A percentile compares a stretch with the other conserved stretches of the same genome.
Evolutionary conservation across 1,140 invertebrate genomes (phyloP).

Genomic region (Lucilia sericata): DNA sequence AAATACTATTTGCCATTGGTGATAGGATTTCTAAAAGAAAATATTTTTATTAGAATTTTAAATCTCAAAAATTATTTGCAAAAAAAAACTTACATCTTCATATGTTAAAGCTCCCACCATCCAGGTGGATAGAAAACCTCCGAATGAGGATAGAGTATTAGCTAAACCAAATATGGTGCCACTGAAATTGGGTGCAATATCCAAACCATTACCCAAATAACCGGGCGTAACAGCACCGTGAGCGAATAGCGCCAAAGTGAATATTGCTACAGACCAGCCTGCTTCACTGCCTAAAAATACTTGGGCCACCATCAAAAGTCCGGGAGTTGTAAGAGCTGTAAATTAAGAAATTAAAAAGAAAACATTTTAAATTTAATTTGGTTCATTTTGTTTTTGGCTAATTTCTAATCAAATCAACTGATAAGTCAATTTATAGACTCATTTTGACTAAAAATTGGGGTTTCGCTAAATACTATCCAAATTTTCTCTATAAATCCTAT

Average conservation of each 20-base stretch:
- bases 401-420: no score
- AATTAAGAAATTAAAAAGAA: background rate
- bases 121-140: constrained; percentile 86
- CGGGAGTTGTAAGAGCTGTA: constrained; percentile 73
- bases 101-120: constrained; percentile 87
- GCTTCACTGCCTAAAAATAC: constrained; percentile 78
- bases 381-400: no score
- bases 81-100: constrained; percentile 72
- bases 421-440: no score
- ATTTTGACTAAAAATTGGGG: no score
- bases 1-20: constrained; percentile 87
- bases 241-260: constrained; percentile 82
- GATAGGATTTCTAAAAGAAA: constrained; percentile 76
- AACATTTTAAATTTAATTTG: background rate
- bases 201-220: constrained; percentile 88
- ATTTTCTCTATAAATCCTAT: no score
- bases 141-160: constrained; percentile 89
- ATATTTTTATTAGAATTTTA: background rate
- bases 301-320: constrained; percentile 78
- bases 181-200: constrained; percentile 91
- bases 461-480: no score
- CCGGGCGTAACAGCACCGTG: constrained; percentile 89
- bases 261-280: constrained; percentile 78
- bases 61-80: background rate
- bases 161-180: constrained; percentile 92